phyloP scores from a whole-genome alignment of 2,888 invertebrate genomes.

The Panopea generosa region DNA sequence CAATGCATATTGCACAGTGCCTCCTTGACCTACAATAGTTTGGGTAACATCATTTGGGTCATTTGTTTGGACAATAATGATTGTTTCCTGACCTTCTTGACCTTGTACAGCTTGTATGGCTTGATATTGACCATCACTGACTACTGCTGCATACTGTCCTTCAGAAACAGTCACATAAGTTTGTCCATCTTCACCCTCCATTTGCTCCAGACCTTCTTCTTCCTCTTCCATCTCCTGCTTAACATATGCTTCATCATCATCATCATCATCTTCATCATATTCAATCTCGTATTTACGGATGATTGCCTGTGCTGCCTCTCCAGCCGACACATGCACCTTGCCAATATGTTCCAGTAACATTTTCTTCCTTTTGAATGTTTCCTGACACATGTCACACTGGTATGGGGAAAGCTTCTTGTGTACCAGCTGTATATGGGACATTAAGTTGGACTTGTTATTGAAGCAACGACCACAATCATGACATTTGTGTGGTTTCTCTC shows the following conservation, averaged over 20 bases:
- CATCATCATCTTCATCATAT: conserved; percentile 76
- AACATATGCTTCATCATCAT: conserved; percentile 63
- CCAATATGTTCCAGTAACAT: conserved; percentile 80
- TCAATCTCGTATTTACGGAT: conserved; percentile 77
- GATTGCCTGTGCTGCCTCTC: conserved; percentile 79
- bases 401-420: conserved; percentile 81
- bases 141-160: conserved; percentile 70
- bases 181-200: conserved; percentile 62
- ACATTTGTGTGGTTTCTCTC: conserved; percentile 82
- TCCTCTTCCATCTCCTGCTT: conserved; percentile 55
- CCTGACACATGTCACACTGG: conserved; percentile 83
- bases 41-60: conserved; percentile 80
- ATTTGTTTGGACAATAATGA: conserved; percentile 81
- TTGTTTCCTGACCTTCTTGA: conserved; percentile 79
- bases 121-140: conserved; percentile 77
- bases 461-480: conserved; percentile 82
- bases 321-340: conserved; percentile 78
- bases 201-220: conserved; percentile 60
- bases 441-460: conserved; percentile 82
- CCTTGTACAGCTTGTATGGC: conserved; percentile 79
- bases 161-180: conserved; percentile 68
- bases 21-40: conserved; percentile 79
- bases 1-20: conserved; percentile 77
- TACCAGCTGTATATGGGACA: conserved; percentile 81
- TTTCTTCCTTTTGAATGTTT: conserved; percentile 81